Evolutionary conservation across 2,888 invertebrate species (phyloP).

Genomic region (Nomada fabriciana): DNA sequence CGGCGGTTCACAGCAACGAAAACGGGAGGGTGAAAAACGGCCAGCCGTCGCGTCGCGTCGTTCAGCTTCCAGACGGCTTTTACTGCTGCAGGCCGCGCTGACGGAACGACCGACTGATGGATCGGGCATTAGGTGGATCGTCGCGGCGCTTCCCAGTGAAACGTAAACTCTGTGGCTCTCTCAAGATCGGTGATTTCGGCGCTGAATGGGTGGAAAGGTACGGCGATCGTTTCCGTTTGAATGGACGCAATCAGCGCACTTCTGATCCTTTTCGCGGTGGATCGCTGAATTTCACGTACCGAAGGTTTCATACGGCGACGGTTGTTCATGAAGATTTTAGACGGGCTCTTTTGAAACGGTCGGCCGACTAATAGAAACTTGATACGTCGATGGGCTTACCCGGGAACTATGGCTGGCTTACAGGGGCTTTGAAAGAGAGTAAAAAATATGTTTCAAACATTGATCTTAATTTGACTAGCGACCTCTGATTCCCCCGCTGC

Average conservation of each 20-base stretch:
- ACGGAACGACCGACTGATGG: conserved; percentile 8
- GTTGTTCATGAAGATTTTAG: conserved; percentile 18
- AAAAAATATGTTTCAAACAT: conserved; percentile 23
- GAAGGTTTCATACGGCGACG: conserved; percentile 24
- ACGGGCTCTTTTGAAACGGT: conserved; percentile 4
- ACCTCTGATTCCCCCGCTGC: background rate
- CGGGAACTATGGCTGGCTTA: background rate
- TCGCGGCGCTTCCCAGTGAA: background rate
- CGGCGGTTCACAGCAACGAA: conserved; percentile 20
- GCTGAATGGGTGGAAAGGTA: conserved; percentile 15
- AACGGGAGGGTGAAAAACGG: conserved; percentile 39
- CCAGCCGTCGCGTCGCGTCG: background rate
- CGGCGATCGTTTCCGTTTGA: conserved; percentile 41
- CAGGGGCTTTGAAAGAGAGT: background rate
- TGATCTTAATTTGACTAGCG: background rate
- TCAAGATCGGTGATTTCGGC: conserved; percentile 27
- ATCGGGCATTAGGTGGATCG: conserved; percentile 34
- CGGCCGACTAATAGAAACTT: conserved; percentile 38
- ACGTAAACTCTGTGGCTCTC: conserved; percentile 14
- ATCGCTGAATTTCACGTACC: conserved; percentile 28
- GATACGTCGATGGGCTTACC: conserved; percentile 14
- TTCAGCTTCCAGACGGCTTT: conserved; percentile 17
- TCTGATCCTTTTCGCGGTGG: conserved; percentile 2
- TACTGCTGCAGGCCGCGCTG: background rate
- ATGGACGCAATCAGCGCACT: conserved; percentile 40